Percentiles rank a stretch among this genome's conserved stretches.
Conservation (phyloP, 1,140 invertebrate species). For the Drosophila paulistorum region DNA sequence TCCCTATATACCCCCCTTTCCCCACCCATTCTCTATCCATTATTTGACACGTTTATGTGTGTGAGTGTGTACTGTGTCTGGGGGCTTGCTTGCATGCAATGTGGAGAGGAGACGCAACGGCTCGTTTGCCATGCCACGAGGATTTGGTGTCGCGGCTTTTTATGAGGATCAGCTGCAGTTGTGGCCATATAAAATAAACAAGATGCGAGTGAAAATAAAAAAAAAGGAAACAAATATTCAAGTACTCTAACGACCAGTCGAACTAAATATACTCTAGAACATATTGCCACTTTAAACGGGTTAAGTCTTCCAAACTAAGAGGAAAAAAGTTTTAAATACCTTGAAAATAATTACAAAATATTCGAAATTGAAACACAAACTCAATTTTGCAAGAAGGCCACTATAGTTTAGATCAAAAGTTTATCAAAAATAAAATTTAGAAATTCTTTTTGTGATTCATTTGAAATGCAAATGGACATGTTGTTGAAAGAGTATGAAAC, state of each 20-base stretch:
- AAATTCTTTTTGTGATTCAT: neutral
- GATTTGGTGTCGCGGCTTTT: slow-evolving; percentile 78
- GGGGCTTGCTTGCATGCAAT: slow-evolving; percentile 66
- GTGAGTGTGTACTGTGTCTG: neutral
- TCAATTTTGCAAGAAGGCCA: no score
- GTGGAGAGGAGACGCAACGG: slow-evolving; percentile 56
- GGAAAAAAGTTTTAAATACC: no score
- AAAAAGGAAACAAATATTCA: slow-evolving; percentile 19
- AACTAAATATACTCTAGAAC: slow-evolving; percentile 48
- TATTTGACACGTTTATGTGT: slow-evolving; percentile 55
- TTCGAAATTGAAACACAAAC: no score
- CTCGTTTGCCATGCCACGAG: slow-evolving; percentile 75
- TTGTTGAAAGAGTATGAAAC: slow-evolving; percentile 12
- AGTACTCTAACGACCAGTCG: slow-evolving; percentile 16
- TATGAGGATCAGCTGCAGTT: slow-evolving; percentile 80
- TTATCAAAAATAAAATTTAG: no score
- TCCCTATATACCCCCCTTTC: slow-evolving; percentile 24
- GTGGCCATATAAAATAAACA: slow-evolving; percentile 75
- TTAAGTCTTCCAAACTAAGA: no score
- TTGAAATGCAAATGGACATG: neutral
- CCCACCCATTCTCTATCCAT: slow-evolving; percentile 29
- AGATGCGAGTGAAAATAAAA: slow-evolving; percentile 21
- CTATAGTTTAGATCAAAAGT: no score
- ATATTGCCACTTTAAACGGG: no score
- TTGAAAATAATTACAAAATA: no score